Percentiles rank a stretch among this genome's conserved stretches.
phyloP scores from a whole-genome alignment of 2,797 vertebrate genomes.

The Phataginus tetradactyla region DNA sequence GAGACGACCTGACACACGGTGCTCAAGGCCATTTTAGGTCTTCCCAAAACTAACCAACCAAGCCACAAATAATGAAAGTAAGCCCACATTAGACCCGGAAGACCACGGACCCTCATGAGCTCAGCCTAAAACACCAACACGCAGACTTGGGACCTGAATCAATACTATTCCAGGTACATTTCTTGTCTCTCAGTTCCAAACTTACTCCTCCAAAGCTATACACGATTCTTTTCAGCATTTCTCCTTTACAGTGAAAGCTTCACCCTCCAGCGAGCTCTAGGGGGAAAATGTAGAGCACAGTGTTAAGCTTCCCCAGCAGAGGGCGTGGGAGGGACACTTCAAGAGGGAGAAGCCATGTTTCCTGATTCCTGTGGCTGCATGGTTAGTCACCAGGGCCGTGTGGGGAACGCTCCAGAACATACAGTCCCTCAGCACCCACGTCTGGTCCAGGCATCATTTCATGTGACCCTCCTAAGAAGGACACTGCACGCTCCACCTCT shows the following conservation, averaged over 20 bases:
- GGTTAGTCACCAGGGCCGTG: fast-evolving
- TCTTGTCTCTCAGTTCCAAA: not conserved
- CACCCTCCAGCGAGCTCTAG: not conserved
- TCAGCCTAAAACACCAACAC: not conserved
- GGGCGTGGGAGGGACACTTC: not conserved
- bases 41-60: not conserved
- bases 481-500: too few species aligned
- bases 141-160: not conserved
- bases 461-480: not conserved
- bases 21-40: not conserved
- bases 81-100: not conserved
- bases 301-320: not conserved
- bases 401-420: not conserved
- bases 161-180: not conserved
- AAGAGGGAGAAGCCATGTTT: not conserved
- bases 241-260: not conserved
- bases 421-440: fast-evolving
- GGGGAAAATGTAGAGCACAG: not conserved
- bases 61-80: too few species aligned
- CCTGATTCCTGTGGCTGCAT: not conserved
- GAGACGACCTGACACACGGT: not conserved
- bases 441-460: not conserved
- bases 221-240: not conserved
- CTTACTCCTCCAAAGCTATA: fast-evolving
- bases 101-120: not conserved